A percentile compares a stretch with the other conserved stretches of the same genome.
Evolutionary conservation across 2,113 vertebrate genomes (phyloP).

Genomic region (Lepisosteus osseus): DNA sequence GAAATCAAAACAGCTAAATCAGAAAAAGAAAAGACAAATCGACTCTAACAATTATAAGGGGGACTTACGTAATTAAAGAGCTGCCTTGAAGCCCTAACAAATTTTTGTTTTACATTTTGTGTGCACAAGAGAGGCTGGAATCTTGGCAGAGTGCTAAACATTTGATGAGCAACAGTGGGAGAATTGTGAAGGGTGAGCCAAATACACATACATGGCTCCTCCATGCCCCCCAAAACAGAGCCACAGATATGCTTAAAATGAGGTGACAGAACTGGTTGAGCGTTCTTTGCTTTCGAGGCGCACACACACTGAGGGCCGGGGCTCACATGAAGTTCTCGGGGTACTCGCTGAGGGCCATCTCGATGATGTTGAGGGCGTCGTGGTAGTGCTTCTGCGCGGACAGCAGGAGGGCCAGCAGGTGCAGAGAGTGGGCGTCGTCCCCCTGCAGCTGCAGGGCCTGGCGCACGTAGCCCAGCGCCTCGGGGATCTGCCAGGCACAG

Average conservation of each 20-base stretch:
- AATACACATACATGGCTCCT: not conserved
- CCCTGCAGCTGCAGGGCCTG: conserved; percentile 95
- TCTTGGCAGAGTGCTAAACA: not conserved
- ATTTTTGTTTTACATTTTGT: too few species aligned
- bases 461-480: conserved; percentile 92
- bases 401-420: conserved; percentile 89
- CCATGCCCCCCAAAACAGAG: not conserved
- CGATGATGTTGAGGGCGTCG: conserved; percentile 92
- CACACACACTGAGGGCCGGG: not conserved
- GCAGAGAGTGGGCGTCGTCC: conserved; percentile 92
- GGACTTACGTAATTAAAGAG: not conserved
- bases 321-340: conserved; percentile 96
- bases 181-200: not conserved
- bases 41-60: not conserved
- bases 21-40: too few species aligned
- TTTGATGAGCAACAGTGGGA: not conserved
- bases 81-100: not conserved
- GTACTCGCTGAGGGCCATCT: conserved; percentile 97
- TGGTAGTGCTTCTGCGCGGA: conserved; percentile 98
- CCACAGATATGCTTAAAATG: too few species aligned
- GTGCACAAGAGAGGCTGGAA: not conserved
- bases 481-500: conserved; percentile 78
- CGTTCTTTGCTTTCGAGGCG: too few species aligned
- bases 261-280: too few species aligned
- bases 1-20: not conserved